Conservation (phyloP, 2,113 vertebrate genomes). For the Sakesphorus luctuosus region DNA sequence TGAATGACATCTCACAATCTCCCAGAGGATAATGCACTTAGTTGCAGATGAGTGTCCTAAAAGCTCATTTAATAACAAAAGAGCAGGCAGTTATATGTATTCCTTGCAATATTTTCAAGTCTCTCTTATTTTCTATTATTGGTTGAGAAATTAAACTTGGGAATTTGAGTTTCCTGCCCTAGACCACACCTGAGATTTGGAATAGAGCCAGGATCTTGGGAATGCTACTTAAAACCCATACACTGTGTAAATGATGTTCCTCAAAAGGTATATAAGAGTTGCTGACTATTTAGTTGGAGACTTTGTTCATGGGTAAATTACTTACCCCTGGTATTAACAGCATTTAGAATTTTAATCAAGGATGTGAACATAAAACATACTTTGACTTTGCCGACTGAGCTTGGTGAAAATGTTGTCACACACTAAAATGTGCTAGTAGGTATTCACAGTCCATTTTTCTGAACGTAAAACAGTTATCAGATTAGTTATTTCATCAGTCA, state of each 20-base stretch:
- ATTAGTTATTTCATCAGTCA: background rate
- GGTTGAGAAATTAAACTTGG: background rate
- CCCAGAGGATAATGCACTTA: background rate
- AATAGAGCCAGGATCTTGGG: background rate
- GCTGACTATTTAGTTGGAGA: background rate
- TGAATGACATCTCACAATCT: background rate
- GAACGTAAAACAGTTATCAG: background rate
- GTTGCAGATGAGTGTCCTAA: background rate
- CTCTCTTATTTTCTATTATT: background rate
- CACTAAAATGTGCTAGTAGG: background rate
- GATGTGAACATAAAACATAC: background rate
- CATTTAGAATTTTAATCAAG: background rate
- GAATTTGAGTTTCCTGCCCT: background rate
- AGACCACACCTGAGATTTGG: background rate
- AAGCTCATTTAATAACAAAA: background rate
- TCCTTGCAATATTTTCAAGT: background rate
- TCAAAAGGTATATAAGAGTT: background rate
- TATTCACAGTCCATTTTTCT: background rate
- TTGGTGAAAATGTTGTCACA: background rate
- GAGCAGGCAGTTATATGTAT: background rate
- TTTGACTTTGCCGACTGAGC: background rate
- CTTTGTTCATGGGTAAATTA: background rate
- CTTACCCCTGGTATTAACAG: background rate
- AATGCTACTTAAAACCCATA: background rate
- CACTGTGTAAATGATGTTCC: background rate